These are phyloP conservation scores for Trichonephila clavata DNA, from an alignment of 1,140 invertebrate genomes.

Conservation along the genomic window DNA sequence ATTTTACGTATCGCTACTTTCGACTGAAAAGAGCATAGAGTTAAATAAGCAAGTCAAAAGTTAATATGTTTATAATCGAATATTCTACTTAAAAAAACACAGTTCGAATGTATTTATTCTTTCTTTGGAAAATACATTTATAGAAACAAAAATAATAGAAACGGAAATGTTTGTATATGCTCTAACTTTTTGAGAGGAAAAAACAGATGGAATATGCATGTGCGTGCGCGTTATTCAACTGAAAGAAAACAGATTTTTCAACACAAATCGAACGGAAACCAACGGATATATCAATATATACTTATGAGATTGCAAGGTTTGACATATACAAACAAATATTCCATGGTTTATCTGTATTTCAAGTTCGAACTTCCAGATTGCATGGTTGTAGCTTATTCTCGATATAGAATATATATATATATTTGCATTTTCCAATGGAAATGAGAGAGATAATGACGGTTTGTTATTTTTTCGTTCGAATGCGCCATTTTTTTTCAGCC, in stretches of 20 bases:
- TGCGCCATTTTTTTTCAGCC: not conserved
- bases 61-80: not conserved
- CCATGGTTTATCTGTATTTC: not conserved
- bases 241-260: not conserved
- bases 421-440: not conserved
- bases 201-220: not conserved
- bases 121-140: not conserved
- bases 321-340: not conserved
- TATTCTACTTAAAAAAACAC: not conserved
- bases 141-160: not conserved
- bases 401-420: not conserved
- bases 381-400: not conserved
- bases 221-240: not conserved
- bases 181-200: not conserved
- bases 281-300: conserved; percentile 5
- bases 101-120: not conserved
- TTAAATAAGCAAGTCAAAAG: too few species aligned
- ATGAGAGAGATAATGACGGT: not conserved
- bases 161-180: not conserved
- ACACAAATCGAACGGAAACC: not conserved
- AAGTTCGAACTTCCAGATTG: not conserved
- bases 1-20: too few species aligned
- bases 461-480: not conserved
- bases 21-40: too few species aligned
- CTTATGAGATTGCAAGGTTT: not conserved